Conservation (phyloP, 2,113 vertebrate genomes). For the Verasper variegatus region DNA sequence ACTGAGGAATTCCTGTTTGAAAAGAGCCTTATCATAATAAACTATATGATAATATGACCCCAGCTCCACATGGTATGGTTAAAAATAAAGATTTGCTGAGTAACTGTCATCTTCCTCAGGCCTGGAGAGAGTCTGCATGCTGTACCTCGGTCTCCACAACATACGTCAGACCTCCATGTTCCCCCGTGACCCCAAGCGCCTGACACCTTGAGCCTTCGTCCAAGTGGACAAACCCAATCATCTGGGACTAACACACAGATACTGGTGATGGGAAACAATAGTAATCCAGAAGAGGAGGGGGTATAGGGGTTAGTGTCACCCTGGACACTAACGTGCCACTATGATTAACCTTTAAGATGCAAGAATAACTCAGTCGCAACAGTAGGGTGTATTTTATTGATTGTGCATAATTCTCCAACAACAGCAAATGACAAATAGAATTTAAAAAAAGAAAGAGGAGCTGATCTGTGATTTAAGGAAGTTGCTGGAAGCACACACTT, state of each 20-base stretch:
- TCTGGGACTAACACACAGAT: constrained; percentile 15
- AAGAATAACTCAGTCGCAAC: constrained; percentile 33
- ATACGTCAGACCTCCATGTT: constrained; percentile 99
- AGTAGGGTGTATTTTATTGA: constrained; percentile 49
- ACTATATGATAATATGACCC: background rate
- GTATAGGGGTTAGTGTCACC: constrained; percentile 40
- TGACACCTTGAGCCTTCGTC: constrained; percentile 87
- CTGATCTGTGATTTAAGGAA: constrained; percentile 13
- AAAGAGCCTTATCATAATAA: background rate
- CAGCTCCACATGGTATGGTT: too few relatives aligned
- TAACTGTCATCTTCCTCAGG: constrained; percentile 77
- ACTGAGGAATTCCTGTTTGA: background rate
- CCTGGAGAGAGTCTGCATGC: constrained; percentile 97
- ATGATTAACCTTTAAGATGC: constrained; percentile 39
- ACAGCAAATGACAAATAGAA: constrained; percentile 26
- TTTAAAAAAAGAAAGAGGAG: constrained; percentile 2
- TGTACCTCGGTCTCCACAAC: constrained; percentile 96
- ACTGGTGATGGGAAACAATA: constrained; percentile 41
- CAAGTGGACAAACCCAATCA: constrained; percentile 4
- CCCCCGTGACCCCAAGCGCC: constrained; percentile 96
- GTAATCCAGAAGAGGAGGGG: constrained; percentile 36
- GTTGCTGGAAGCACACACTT: constrained; percentile 3
- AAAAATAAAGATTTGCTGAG: background rate
- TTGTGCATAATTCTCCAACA: constrained; percentile 32
- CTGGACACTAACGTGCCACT: constrained; percentile 52